phyloP scores from a whole-genome alignment of 37 sponge, comb jelly and placozoan species.

The Haliclona indistincta region DNA sequence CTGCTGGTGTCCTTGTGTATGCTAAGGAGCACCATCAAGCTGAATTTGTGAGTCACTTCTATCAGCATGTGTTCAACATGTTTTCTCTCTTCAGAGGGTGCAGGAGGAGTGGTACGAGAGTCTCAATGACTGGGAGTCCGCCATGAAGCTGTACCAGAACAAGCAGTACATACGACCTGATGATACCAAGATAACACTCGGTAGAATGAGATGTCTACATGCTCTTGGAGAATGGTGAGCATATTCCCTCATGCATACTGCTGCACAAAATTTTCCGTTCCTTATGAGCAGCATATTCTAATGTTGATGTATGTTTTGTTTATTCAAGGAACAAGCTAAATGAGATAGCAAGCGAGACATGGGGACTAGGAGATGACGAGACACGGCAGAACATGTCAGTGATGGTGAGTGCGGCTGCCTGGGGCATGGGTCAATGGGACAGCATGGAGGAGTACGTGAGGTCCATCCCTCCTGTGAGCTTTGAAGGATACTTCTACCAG shows the following conservation, averaged over 20 bases:
- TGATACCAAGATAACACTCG: slow-evolving; percentile 73
- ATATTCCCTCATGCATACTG: neutral
- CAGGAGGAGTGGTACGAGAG: slow-evolving; percentile 97
- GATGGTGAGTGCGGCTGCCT: slow-evolving; percentile 91
- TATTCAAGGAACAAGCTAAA: slow-evolving; percentile 68
- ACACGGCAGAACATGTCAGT: slow-evolving; percentile 81
- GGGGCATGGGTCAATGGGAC: slow-evolving; percentile 94
- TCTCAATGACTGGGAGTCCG: slow-evolving; percentile 93
- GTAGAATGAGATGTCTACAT: slow-evolving; percentile 90
- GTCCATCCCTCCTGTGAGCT: slow-evolving; percentile 64
- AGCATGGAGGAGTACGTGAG: slow-evolving; percentile 80
- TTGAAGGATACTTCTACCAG: slow-evolving; percentile 83
- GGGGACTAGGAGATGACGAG: slow-evolving; percentile 77
- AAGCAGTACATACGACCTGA: slow-evolving; percentile 69
- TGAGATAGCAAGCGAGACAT: slow-evolving; percentile 70
- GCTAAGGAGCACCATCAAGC: slow-evolving; percentile 73
- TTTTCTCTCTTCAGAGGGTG: slow-evolving; percentile 40
- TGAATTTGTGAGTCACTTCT: slow-evolving; percentile 62
- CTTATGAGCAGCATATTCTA: neutral
- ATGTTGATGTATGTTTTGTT: neutral
- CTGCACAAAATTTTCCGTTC: neutral
- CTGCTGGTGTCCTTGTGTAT: slow-evolving; percentile 89
- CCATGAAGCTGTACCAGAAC: slow-evolving; percentile 76
- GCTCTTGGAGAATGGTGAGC: slow-evolving; percentile 92
- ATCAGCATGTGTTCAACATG: neutral